phyloP scores from a whole-genome alignment of 2,888 invertebrate species.

The Ophion obscuratus region DNA sequence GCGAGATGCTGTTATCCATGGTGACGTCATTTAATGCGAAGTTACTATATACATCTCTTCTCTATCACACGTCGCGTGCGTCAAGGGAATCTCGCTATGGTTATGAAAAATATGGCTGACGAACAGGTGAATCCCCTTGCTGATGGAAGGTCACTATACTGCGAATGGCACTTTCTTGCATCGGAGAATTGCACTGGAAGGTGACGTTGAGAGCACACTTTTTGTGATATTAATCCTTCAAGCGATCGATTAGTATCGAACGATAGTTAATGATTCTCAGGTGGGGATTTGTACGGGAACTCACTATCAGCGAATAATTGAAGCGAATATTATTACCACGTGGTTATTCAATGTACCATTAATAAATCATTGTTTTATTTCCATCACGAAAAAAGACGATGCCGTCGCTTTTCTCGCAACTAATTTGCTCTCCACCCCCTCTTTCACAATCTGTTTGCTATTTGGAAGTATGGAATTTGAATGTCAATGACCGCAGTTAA shows the following conservation, averaged over 20 bases:
- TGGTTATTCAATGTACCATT: too few relatives aligned
- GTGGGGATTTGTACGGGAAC: background rate
- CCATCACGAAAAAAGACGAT: too few relatives aligned
- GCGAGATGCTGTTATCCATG: background rate
- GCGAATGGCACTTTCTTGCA: background rate
- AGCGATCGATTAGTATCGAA: background rate
- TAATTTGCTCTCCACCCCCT: too few relatives aligned
- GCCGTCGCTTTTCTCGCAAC: too few relatives aligned
- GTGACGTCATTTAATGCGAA: slow-evolving; percentile 9
- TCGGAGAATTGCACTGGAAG: background rate
- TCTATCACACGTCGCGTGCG: background rate
- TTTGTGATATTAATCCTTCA: background rate
- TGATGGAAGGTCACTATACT: background rate
- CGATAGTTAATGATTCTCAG: background rate
- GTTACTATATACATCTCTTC: background rate
- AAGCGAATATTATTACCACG: too few relatives aligned
- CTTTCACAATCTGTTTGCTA: too few relatives aligned
- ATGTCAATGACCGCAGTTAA: too few relatives aligned
- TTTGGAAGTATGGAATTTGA: too few relatives aligned
- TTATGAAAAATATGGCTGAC: slow-evolving; percentile 1
- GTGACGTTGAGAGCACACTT: background rate
- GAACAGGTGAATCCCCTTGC: background rate
- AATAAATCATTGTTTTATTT: too few relatives aligned
- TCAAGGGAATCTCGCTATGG: slow-evolving; percentile 2
- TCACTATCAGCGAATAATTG: too few relatives aligned